Evolutionary conservation across 2,888 invertebrate genomes (phyloP), one percentile per base, ranked within the genome.

Genomic region (Trachelus stipa): DNA sequence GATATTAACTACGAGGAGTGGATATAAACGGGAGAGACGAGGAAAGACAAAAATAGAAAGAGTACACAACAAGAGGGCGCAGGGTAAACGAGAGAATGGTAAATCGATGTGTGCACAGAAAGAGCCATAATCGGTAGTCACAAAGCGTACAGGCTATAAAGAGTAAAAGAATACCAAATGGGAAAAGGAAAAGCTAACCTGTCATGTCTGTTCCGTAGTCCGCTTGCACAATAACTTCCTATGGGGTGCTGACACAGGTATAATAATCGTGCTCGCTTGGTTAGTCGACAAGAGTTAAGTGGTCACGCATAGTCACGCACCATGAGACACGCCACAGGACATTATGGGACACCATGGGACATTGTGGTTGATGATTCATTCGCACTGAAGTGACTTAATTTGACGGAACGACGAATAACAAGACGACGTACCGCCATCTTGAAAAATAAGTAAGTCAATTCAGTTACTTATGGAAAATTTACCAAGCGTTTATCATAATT

Each of bases 281-380:
- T 85, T 87, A 82, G 82, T 75, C 77, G 80, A 78, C 81, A 81
- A 80, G 81, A 82, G 83, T 85, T 85, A 87, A 87, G 87, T 85
- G 87, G 86, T 86, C 87, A 83, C 87, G 86, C 85, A 86, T 85
- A 87, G 86, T 85, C 85, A 85, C 85, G 83, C 82, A 76, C 84
- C 77, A 81, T 76, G 34, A 12, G 33, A 69, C 69, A 12, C 33
- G n/a, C 69, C 33, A 30, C 15, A 40, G 40, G 40, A 40, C 40
- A 1, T 69, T 15, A 69, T 69, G 69, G 31, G 12, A 69, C 30
- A 69, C 69, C 69, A 30, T 33, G 79, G 77, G 77, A 76, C 82
- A 40, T 40, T 40, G 15, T 40, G 40, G 40, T 80, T 81, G 83
- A 85, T 85, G 86, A 86, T 84, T 87, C 83, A 84, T 82, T 82